Conservation (phyloP, 1,140 invertebrate genomes). For the Gryon sp. region DNA sequence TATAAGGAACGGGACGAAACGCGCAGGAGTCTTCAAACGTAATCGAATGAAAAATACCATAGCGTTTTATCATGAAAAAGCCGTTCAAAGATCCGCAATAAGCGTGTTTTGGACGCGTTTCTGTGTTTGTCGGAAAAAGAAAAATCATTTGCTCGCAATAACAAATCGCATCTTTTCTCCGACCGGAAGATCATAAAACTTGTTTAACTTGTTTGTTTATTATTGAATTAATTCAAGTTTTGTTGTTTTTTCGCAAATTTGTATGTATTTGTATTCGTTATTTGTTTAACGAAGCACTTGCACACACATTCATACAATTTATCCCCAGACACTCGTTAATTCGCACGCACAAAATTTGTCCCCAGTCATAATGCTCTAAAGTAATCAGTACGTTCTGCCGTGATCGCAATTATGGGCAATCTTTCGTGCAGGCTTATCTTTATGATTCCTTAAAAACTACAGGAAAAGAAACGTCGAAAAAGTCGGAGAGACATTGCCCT, state of each 20-base stretch:
- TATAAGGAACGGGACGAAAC: slow-evolving; percentile 50
- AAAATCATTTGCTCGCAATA: neutral
- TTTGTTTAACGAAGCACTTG: too few relatives aligned
- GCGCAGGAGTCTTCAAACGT: slow-evolving; percentile 17
- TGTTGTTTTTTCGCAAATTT: neutral
- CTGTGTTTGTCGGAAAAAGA: neutral
- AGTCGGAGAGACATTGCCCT: slow-evolving; percentile 49
- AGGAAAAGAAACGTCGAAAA: slow-evolving; percentile 64
- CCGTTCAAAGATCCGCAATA: too few relatives aligned
- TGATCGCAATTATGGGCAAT: slow-evolving; percentile 62
- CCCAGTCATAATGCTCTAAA: too few relatives aligned
- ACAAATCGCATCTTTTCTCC: neutral
- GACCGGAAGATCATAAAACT: neutral
- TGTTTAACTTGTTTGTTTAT: neutral
- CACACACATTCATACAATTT: slow-evolving; percentile 17
- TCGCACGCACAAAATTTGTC: slow-evolving; percentile 21
- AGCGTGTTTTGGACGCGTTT: neutral
- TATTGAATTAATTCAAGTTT: neutral
- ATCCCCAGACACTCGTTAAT: slow-evolving; percentile 12
- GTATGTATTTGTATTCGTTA: slow-evolving; percentile 29
- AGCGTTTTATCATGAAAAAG: too few relatives aligned
- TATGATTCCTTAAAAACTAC: slow-evolving; percentile 46
- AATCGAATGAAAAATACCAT: too few relatives aligned
- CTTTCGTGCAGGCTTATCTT: slow-evolving; percentile 54
- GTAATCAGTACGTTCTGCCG: slow-evolving; percentile 74